These are phyloP conservation scores for Simalia tracyae DNA, from an alignment of 2,797 vertebrate genomes.

Conservation along the genomic window DNA sequence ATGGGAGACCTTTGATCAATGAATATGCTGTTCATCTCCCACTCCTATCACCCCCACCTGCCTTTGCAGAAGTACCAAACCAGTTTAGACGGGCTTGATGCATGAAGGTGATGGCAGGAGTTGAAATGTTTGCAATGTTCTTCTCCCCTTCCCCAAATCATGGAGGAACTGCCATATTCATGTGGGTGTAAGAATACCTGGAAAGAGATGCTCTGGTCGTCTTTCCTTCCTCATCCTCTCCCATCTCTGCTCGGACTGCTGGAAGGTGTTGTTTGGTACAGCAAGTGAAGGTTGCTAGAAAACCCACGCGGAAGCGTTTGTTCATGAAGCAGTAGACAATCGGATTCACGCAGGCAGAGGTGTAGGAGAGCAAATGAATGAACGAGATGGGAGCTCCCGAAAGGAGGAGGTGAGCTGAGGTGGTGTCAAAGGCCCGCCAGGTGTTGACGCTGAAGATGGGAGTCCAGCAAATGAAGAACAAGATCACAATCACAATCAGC, in stretches of 20 bases:
- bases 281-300: conserved; percentile 87
- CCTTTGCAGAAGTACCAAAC: not conserved
- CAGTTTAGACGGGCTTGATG: not conserved
- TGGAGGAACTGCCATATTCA: conserved; percentile 68
- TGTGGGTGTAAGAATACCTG: conserved; percentile 79
- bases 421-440: conserved; percentile 89
- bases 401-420: conserved; percentile 81
- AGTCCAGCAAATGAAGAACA: conserved; percentile 98
- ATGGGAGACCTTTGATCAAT: not conserved
- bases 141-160: conserved; percentile 48
- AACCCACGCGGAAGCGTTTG: conserved; percentile 89
- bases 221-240: conserved; percentile 78
- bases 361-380: conserved; percentile 95
- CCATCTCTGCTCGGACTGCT: conserved; percentile 52
- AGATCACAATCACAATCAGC: conserved; percentile 92
- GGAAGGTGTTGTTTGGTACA: conserved; percentile 61
- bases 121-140: too few relatives aligned
- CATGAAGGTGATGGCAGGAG: not conserved
- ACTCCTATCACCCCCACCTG: too few relatives aligned
- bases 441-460: conserved; percentile 93
- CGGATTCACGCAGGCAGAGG: conserved; percentile 94
- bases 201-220: conserved; percentile 76
- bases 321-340: conserved; percentile 99
- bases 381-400: conserved; percentile 96
- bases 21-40: too few relatives aligned